A percentile compares a stretch with the other conserved stretches of the same genome.
Evolutionary conservation across 2,888 invertebrate species (phyloP).

Genomic region (Macaria liturata): DNA sequence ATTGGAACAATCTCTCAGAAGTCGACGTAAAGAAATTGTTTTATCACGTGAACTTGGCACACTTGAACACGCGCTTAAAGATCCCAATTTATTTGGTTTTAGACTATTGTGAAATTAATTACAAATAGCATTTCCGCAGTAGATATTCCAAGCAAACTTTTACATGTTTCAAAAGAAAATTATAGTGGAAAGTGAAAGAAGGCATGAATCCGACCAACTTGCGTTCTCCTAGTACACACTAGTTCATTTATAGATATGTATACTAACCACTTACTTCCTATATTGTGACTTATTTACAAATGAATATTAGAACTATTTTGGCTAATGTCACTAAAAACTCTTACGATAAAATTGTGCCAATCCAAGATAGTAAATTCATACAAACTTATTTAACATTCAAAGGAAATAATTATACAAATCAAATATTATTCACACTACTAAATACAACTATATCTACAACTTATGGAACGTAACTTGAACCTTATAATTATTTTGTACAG

Average conservation of each 20-base stretch:
- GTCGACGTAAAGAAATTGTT: too few relatives aligned
- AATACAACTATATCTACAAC: conserved; percentile 61
- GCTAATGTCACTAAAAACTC: conserved; percentile 78
- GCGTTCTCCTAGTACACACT: conserved; percentile 66
- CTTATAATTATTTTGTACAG: conserved; percentile 78
- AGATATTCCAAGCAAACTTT: too few relatives aligned
- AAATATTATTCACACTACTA: conserved; percentile 46
- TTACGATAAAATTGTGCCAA: conserved; percentile 78
- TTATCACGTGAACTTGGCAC: too few relatives aligned
- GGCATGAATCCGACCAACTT: conserved; percentile 55
- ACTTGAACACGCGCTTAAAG: too few relatives aligned
- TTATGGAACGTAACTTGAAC: conserved; percentile 49
- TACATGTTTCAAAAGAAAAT: too few relatives aligned
- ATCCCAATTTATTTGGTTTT: too few relatives aligned
- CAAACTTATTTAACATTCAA: conserved; percentile 44
- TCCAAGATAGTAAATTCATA: conserved; percentile 48
- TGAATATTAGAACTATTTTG: conserved; percentile 75
- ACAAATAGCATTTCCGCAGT: too few relatives aligned
- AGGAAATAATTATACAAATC: conserved; percentile 33
- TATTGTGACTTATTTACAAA: conserved; percentile 76
- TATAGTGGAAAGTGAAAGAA: background rate
- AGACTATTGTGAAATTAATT: too few relatives aligned
- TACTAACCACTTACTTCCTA: conserved; percentile 61
- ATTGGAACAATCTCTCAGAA: too few relatives aligned
- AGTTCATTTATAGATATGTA: conserved; percentile 58